These are phyloP conservation scores for Phacellophora camtschatica DNA, from an alignment of 30 jellyfish, hydroid and myxozoan genomes.

Conservation along the genomic window DNA sequence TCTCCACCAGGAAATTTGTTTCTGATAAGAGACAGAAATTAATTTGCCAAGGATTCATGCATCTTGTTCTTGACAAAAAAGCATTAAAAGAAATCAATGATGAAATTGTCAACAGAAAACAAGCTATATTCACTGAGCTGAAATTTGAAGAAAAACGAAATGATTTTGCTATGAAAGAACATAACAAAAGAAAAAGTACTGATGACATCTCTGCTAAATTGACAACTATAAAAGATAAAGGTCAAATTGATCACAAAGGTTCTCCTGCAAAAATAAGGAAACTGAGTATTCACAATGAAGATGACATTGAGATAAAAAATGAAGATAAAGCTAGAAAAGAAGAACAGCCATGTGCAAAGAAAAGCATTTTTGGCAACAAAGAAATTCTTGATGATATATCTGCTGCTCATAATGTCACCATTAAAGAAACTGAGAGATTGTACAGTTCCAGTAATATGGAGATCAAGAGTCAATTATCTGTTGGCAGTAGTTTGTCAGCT, in stretches of 20 bases:
- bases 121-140: not conserved
- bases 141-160: not conserved
- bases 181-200: no score
- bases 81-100: not conserved
- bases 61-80: not conserved
- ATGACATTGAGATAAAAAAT: no score
- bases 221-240: no score
- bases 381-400: not conserved
- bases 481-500: not conserved
- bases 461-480: not conserved
- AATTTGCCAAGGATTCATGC: conserved; percentile 34
- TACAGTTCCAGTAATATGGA: not conserved
- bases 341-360: not conserved
- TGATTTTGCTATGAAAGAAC: not conserved
- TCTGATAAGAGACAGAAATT: conserved; percentile 11
- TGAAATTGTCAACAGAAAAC: not conserved
- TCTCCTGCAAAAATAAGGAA: no score
- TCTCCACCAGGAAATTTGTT: not conserved
- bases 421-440: not conserved
- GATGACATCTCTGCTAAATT: no score
- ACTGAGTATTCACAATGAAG: no score
- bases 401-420: not conserved
- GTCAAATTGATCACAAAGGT: no score
- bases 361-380: not conserved
- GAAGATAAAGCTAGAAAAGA: not conserved